These are phyloP conservation scores for Euplagia quadripunctaria DNA, from an alignment of 2,888 invertebrate species.

Conservation along the genomic window DNA sequence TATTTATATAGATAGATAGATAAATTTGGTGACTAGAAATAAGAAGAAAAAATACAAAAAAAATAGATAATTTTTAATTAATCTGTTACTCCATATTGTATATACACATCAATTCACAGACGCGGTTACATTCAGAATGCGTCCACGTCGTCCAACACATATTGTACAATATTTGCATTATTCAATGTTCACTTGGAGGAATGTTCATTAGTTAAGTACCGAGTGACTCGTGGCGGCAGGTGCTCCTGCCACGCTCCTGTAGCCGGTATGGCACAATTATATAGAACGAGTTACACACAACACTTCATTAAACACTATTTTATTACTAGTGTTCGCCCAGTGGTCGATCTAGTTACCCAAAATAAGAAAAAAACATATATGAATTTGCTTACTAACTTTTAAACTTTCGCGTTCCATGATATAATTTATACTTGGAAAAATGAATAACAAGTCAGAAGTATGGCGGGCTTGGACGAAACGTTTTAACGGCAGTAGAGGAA, in stretches of 20 bases:
- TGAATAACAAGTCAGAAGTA: no score
- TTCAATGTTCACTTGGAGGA: slow-evolving; percentile 27
- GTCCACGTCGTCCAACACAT: slow-evolving; percentile 11
- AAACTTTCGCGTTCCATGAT: no score
- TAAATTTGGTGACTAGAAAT: not conserved
- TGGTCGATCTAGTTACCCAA: no score
- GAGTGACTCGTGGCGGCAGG: not conserved
- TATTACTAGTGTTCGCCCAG: no score
- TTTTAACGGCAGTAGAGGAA: no score
- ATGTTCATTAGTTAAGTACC: slow-evolving; percentile 26
- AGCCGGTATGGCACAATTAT: not conserved
- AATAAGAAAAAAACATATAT: no score
- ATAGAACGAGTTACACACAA: not conserved
- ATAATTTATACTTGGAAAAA: no score
- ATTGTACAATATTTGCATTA: slow-evolving; percentile 28
- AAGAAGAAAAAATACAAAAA: slow-evolving; percentile 17
- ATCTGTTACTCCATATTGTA: slow-evolving; percentile 29
- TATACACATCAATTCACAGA: slow-evolving; percentile 17
- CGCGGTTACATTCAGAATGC: slow-evolving; percentile 29
- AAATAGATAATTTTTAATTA: slow-evolving; percentile 36
- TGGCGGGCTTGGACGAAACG: no score
- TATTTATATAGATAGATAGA: not conserved
- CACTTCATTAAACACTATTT: no score
- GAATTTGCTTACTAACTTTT: no score
- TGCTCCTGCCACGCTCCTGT: not conserved